Conservation (phyloP, 2,797 vertebrate genomes). For the Catamblyrhynchus diadema region DNA sequence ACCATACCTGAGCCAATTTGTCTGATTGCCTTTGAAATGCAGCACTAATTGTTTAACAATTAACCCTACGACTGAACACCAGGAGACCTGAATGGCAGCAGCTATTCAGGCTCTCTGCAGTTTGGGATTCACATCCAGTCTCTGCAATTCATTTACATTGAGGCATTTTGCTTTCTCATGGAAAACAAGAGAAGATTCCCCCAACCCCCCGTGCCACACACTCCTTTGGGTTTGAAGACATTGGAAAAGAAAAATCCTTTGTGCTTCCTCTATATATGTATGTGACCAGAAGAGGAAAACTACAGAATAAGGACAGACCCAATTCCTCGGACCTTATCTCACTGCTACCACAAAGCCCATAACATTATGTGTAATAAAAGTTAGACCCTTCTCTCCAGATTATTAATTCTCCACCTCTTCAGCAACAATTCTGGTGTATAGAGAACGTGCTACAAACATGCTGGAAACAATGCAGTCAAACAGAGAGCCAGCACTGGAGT, state of each 20-base stretch:
- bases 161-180: constrained; percentile 4
- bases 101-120: constrained; percentile 18
- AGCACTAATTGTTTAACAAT: constrained; percentile 68
- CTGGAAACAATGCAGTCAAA: not conserved
- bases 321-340: not conserved
- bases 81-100: constrained; percentile 49
- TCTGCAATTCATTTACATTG: not conserved
- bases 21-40: constrained; percentile 68
- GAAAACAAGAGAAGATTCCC: not conserved
- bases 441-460: not conserved
- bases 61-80: constrained; percentile 63
- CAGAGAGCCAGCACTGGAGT: not conserved
- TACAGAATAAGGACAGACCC: not conserved
- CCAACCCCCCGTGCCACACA: not conserved
- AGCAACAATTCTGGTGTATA: not conserved
- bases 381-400: not conserved
- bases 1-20: constrained; percentile 75
- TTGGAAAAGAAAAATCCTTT: not conserved
- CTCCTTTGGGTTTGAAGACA: not conserved
- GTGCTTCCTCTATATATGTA: not conserved
- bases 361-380: not conserved
- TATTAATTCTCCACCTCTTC: not conserved
- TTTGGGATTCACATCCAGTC: not conserved
- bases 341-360: not conserved
- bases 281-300: not conserved